phyloP scores from a whole-genome alignment of 2,797 vertebrate genomes.

The Anas capensis region DNA sequence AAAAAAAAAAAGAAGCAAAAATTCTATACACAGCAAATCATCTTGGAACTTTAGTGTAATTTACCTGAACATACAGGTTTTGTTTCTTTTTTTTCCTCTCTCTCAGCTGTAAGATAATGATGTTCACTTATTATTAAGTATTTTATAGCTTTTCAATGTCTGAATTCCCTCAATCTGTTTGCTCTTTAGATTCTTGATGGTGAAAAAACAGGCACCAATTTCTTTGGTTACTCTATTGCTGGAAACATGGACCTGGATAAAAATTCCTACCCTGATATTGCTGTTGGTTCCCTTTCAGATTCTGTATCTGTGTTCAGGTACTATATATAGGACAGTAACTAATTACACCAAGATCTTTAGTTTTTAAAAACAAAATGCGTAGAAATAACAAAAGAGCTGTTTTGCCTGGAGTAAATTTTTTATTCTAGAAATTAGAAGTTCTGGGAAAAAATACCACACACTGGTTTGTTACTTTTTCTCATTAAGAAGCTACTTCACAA shows the following conservation, averaged over 20 bases:
- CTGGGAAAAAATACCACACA: rapidly evolving
- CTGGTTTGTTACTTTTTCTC: not conserved
- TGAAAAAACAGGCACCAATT: slow-evolving; percentile 78
- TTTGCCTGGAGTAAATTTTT: not conserved
- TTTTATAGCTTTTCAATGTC: not conserved
- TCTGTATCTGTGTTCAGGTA: slow-evolving; percentile 91
- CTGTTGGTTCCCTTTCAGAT: slow-evolving; percentile 94
- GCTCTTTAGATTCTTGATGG: slow-evolving; percentile 88
- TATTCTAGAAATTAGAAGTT: not conserved
- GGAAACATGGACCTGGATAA: slow-evolving; percentile 96
- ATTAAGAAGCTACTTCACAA: not conserved
- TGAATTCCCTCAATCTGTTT: slow-evolving; percentile 34
- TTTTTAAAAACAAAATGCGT: not conserved
- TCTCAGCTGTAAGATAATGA: not conserved
- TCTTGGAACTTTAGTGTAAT: not conserved
- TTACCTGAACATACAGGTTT: not conserved
- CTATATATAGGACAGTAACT: not conserved
- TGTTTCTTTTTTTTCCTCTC: not conserved
- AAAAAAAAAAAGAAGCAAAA: not conserved
- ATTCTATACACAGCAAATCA: not conserved
- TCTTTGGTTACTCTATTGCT: slow-evolving; percentile 95
- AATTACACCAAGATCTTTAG: not conserved
- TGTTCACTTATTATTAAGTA: not conserved
- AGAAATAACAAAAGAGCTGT: not conserved
- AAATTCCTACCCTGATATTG: slow-evolving; percentile 95